These are phyloP conservation scores for Thecocarcelia acutangulata DNA, from an alignment of 2,888 invertebrate species.

Conservation along the genomic window DNA sequence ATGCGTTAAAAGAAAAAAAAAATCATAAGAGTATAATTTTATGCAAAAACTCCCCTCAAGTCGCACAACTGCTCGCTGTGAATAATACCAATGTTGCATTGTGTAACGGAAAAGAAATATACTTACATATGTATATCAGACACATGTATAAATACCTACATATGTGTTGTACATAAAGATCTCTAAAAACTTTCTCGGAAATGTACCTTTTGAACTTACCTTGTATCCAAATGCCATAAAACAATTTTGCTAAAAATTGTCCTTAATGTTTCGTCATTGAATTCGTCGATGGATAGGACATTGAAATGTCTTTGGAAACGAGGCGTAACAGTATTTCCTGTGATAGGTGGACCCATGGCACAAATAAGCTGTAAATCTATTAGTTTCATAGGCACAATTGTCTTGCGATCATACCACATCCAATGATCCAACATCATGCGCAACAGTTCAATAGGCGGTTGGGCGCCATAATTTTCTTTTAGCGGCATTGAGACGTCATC, in stretches of 20 bases:
- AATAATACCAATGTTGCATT: no score
- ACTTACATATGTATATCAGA: no score
- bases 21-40: no score
- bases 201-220: conserved; percentile 82
- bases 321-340: conserved; percentile 91
- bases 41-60: no score
- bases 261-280: conserved; percentile 90
- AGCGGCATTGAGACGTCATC: conserved; percentile 98
- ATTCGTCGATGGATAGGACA: conserved; percentile 93
- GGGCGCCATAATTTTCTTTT: conserved; percentile 91
- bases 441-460: conserved; percentile 95
- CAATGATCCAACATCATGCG: conserved; percentile 95
- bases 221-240: conserved; percentile 97
- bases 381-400: conserved; percentile 88
- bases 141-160: no score
- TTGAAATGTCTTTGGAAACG: conserved; percentile 94
- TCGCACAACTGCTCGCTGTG: no score
- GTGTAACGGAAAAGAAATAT: no score
- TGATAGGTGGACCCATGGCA: conserved; percentile 91
- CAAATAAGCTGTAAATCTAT: conserved; percentile 94
- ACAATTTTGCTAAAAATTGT: conserved; percentile 95
- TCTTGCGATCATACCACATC: conserved; percentile 94
- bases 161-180: no score
- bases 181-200: no score
- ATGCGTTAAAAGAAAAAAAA: no score